These are phyloP conservation scores for Diaphora mendica DNA, from an alignment of 2,888 invertebrate genomes.

Conservation along the genomic window DNA sequence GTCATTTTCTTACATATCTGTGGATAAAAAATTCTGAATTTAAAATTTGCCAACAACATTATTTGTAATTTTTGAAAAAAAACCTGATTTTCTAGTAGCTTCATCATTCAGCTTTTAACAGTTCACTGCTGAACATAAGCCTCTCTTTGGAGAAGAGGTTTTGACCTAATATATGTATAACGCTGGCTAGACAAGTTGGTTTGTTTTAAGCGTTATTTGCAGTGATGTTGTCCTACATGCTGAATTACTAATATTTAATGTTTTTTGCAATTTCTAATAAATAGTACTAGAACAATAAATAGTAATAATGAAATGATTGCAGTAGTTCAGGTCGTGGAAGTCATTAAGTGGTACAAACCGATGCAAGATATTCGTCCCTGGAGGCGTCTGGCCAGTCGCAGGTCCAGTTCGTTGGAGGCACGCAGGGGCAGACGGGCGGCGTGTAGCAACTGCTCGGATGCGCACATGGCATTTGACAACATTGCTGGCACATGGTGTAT, in stretches of 20 bases:
- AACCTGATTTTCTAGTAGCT: not conserved
- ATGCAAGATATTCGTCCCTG: conserved; percentile 76
- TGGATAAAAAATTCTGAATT: not conserved
- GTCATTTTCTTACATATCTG: conserved; percentile 81
- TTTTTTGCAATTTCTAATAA: too few relatives aligned
- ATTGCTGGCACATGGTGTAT: conserved; percentile 77
- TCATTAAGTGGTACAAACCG: conserved; percentile 69
- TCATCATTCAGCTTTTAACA: not conserved
- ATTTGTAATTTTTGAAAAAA: not conserved
- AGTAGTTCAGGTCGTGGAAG: too few relatives aligned
- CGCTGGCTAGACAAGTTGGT: too few relatives aligned
- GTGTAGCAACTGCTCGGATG: conserved; percentile 68
- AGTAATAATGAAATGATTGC: too few relatives aligned
- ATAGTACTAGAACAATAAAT: too few relatives aligned
- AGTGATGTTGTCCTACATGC: not conserved
- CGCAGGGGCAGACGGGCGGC: conserved; percentile 67
- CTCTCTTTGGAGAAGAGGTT: not conserved
- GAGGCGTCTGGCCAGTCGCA: conserved; percentile 71
- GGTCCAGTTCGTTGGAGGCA: conserved; percentile 75
- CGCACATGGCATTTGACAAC: conserved; percentile 59
- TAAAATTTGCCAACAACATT: not conserved
- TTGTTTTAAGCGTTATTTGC: too few relatives aligned
- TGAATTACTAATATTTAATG: not conserved
- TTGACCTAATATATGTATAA: too few relatives aligned
- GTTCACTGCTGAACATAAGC: too few relatives aligned